Evolutionary conservation across 2,888 invertebrate genomes (phyloP), one percentile per base, ranked within the genome.

Genomic region (Empis stercorea): DNA sequence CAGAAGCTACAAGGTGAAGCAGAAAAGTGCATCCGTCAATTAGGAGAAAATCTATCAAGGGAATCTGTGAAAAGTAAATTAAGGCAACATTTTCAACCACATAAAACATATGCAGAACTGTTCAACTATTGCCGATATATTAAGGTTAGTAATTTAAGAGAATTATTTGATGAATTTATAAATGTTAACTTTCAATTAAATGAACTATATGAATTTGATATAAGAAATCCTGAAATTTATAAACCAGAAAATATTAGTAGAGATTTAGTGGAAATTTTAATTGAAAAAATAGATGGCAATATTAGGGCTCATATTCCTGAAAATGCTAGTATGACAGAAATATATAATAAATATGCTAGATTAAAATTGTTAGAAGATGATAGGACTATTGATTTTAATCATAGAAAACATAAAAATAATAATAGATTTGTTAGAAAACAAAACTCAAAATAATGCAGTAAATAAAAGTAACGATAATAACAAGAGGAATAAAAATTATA

Each of bases 201-300:
- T 14, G 36, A 36, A 6, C 4, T 36, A 6, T 46, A 41, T 37
- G 27, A 39, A 16, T 37, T 37, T 17, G n/a, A 39, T 16, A 45
- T 45, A 37, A 46, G 11, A 11, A 43, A 40, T 9, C 13, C 42
- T 30, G 7, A 32, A 13, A n/a, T 27, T 36, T 42, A 23, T 30
- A 30, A 44, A 40, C 41, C 30, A 30, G 16, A 34, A 36, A 42
- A 42, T 13, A n/a, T 42, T 20, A 16, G 15, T 34, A 17, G 14
- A 14, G 38, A 32, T 44, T 27, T 23, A 44, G 61, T 61, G n/a
- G 50, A 17, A 48, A 43, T 34, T 17, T 39, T 30, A 30, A 30
- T 27, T 37, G 39, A 45, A 30, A 39, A 45, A 30, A 30, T 39
- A 10, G 15, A 45, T 30, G 39, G 30, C 3, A 45, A 45, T 13